phyloP scores from a whole-genome alignment of 2,113 vertebrate species.

The Oriolus oriolus region DNA sequence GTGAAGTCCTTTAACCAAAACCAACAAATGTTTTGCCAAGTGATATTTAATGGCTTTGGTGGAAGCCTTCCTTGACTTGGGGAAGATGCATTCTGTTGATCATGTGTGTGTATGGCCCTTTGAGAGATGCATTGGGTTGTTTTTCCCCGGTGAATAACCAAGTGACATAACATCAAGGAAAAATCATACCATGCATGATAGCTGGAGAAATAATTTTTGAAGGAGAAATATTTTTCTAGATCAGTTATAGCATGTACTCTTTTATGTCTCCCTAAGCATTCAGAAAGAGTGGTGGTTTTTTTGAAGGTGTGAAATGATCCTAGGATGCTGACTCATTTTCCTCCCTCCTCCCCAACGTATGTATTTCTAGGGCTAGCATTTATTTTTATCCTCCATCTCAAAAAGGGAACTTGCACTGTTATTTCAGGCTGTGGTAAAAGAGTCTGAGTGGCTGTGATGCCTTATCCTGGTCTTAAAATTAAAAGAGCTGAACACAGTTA shows the following conservation, averaged over 20 bases:
- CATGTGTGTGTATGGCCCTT: neutral
- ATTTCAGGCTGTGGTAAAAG: neutral
- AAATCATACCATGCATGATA: neutral
- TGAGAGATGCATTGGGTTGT: neutral
- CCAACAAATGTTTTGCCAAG: neutral
- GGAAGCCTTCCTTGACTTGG: neutral
- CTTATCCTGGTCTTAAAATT: too few relatives aligned
- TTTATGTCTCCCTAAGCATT: neutral
- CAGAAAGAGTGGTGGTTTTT: neutral
- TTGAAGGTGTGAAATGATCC: neutral
- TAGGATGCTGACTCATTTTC: neutral
- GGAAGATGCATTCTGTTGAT: neutral
- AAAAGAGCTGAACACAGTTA: too few relatives aligned
- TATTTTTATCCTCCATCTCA: neutral
- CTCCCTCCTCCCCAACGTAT: rapidly evolving
- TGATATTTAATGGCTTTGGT: constrained; percentile 15
- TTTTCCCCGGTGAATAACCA: neutral
- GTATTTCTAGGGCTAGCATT: neutral
- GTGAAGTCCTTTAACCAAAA: constrained; percentile 7
- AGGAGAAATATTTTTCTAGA: neutral
- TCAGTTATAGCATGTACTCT: neutral
- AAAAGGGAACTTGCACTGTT: neutral
- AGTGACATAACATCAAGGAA: neutral
- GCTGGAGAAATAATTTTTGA: neutral
- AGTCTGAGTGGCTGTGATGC: too few relatives aligned